Evolutionary conservation across 2,797 vertebrate species (phyloP).

Genomic region (Rhinophrynus dorsalis): DNA sequence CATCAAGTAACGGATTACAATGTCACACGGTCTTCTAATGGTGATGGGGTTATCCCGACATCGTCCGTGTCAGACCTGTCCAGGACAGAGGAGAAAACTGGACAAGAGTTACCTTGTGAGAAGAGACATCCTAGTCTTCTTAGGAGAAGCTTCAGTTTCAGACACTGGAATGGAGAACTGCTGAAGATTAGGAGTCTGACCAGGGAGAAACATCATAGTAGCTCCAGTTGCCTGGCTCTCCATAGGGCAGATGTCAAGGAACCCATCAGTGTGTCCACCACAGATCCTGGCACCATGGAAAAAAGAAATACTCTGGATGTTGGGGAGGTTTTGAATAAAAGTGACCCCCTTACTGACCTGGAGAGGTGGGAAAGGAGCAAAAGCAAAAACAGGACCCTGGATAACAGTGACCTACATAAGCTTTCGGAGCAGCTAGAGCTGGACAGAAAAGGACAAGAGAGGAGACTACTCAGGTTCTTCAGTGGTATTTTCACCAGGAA

Average conservation of each 20-base stretch:
- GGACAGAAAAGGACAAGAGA: slow-evolving; percentile 64
- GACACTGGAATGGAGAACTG: slow-evolving; percentile 79
- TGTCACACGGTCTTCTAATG: not conserved
- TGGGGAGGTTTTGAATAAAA: slow-evolving; percentile 76
- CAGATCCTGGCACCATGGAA: slow-evolving; percentile 42
- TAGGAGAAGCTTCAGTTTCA: slow-evolving; percentile 86
- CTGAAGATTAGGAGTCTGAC: slow-evolving; percentile 65
- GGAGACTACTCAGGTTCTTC: slow-evolving; percentile 84
- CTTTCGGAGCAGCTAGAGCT: slow-evolving; percentile 69
- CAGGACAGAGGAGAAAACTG: not conserved
- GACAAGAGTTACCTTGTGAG: slow-evolving; percentile 31
- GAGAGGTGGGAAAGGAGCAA: slow-evolving; percentile 77
- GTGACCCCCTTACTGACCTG: slow-evolving; percentile 67
- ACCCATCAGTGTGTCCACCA: not conserved
- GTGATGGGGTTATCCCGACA: not conserved
- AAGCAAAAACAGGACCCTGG: slow-evolving; percentile 86
- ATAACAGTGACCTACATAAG: slow-evolving; percentile 86
- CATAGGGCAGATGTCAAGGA: slow-evolving; percentile 60
- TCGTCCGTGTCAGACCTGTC: not conserved
- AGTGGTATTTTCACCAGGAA: slow-evolving; percentile 85
- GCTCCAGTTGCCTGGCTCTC: slow-evolving; percentile 74
- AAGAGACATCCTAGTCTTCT: slow-evolving; percentile 67
- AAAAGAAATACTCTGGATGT: slow-evolving; percentile 80
- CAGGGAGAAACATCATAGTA: slow-evolving; percentile 79
- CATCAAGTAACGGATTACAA: not conserved